Evolutionary conservation across 1,140 invertebrate species (phyloP), one percentile per base, ranked within the genome.

Genomic region (Sitophilus oryzae): DNA sequence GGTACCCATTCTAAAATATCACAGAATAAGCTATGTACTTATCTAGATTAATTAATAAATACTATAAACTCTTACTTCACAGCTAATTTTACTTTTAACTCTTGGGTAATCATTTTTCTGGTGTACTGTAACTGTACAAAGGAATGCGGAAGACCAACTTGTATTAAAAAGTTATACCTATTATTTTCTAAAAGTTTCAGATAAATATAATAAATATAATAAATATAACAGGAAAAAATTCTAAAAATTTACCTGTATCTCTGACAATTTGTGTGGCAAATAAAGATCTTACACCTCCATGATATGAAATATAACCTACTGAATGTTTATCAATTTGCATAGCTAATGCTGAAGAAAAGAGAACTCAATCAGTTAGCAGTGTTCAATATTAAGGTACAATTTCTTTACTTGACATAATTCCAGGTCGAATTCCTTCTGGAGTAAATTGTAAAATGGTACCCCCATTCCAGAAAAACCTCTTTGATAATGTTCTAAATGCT

Each of bases 281-380:
- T 0, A 84, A 82, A 11, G 84, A 86, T 34, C 84, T 79, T 1
- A 76, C 72, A 4, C 86, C 86, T 0, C 80, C 80, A 69, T 89
- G 84, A 66, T 89, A 93, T 0, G 89, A 90, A 8, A 96, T 71
- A 64, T 93, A 91, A 20, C 92, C 92, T 34, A 92, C 82, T 0
- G 88, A 87, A 66, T 91, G 82, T 56, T 85, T 85, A 66, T 91
- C 88, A 53, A 96, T 73, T 68, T 93, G 89, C 67, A 86, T 83
- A 11, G 85, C 89, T 58, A 94, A 68, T 14, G 88, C 89, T 88
- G 70, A 61, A 72, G 77, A 67, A 10, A 74, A 56, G 58, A 46
- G 11, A 43, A 20, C 43, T 16, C 47, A 52, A 57, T 43, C 25
- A 49, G 15, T 37, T 9, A n/a, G 2, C 9, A 36, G 15, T n/a